Evolutionary conservation across 1,140 invertebrate genomes (phyloP), one percentile per base, ranked within the genome.

Genomic region (Temnothorax longispinosus): DNA sequence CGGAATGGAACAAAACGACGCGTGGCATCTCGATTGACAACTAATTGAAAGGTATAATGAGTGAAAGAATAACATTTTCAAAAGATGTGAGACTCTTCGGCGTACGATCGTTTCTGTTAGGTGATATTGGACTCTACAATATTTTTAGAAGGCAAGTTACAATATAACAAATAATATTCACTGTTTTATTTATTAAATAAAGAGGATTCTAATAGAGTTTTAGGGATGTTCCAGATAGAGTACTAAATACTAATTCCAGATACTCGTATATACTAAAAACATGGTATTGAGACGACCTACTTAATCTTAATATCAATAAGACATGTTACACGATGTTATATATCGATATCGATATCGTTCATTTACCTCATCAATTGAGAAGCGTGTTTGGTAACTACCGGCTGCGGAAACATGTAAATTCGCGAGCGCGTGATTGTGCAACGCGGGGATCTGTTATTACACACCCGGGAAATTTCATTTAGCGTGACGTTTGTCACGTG

Each of bases 401-500:
- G 47, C 18, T 74, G 80, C 32, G 41, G 38, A 74, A 84, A 60
- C 80, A 60, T 50, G 41, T 60, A 74, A 75, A 84, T 84, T 58
- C 54, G 56, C 80, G 32, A 50, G 27, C 69, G 54, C 80, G 69
- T 47, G 41, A 75, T 75, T 47, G 69, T 21, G 32, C 47, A 7
- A 52, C 35, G 21, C 69, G 27, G 69, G 56, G 27, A 84, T 84
- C 80, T 74, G 54, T 84, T 84, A 84, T 84, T 75, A 84, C 80
- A 60, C 80, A 82, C 41, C 1, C 52, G 54, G n/a, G 47, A 80
- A 85, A 86, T 90, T 84, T 88, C 38, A 88, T 91, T 89, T 72
- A 54, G 38, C n/a, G 64, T 62, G 72, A 38, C 81, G 21, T 67
- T 85, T 82, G 81, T 87, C 86, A 62, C 75, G 84, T 86, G 86